These are phyloP conservation scores for Onychostoma macrolepis DNA, from an alignment of 2,113 vertebrate genomes.

Conservation along the genomic window DNA sequence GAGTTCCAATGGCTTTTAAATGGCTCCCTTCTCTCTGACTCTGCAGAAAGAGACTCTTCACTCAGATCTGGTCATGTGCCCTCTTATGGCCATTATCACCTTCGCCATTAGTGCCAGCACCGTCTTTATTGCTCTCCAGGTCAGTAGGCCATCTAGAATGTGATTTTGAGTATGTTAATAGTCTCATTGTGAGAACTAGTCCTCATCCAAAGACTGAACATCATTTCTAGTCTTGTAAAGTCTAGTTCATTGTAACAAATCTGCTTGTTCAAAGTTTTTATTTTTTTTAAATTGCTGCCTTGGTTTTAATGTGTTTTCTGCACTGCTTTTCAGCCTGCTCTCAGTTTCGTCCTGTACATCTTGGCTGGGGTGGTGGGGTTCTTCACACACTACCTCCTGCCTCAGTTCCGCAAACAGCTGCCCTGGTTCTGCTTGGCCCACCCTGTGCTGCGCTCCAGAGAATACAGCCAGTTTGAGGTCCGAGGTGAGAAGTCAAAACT, in stretches of 20 bases:
- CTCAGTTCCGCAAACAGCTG: constrained; percentile 90
- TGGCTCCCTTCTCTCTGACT: neutral
- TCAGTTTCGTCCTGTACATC: constrained; percentile 86
- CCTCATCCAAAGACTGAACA: neutral
- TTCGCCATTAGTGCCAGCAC: constrained; percentile 93
- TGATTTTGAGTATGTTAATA: neutral
- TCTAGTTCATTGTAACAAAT: neutral
- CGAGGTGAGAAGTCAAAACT: constrained; percentile 77
- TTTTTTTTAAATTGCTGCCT: neutral
- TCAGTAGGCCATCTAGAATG: constrained; percentile 58
- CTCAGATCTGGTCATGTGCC: constrained; percentile 89
- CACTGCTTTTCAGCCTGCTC: constrained; percentile 77
- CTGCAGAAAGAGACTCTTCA: constrained; percentile 86
- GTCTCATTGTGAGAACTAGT: neutral
- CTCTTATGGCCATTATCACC: constrained; percentile 87
- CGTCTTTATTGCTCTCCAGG: constrained; percentile 90
- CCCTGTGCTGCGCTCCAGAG: constrained; percentile 85
- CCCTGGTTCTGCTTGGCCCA: constrained; percentile 92
- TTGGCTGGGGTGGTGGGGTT: constrained; percentile 86
- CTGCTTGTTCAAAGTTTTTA: neutral
- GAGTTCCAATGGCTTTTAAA: neutral
- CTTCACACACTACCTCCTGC: constrained; percentile 89
- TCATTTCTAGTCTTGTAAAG: neutral
- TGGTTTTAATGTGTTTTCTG: neutral
- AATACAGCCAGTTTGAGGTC: constrained; percentile 93